Base-by-base conservation (phyloP, 2,888 invertebrate species). In the Drosophila quasianomalipes region DNA sequence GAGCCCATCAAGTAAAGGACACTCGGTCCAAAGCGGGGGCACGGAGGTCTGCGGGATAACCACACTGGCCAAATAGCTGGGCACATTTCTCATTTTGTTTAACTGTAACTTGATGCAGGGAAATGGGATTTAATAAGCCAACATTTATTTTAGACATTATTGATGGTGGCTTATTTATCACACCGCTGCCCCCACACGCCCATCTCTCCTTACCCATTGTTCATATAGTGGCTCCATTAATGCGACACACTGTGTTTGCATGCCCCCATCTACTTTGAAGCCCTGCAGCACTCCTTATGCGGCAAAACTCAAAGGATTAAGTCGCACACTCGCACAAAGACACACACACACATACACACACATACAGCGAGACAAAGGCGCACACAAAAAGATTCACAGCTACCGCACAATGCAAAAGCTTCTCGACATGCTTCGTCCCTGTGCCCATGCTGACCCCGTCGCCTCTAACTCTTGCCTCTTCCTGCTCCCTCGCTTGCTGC, bases 241-340 rank as follows among this genome's bases (percentile, higher is more conserved):
- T 77, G 79, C 70, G 58, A 26, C 41, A 41, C 53, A 67, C 67
- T 54, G 37, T 37, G 53, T 47, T 35, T 47, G 33, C 26, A 39
- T 47, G 19, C 12, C 30, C n/a, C 12, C 35, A 41, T 10, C 41
- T 41, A 47, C 16, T 16, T 49, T 22, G 54, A 37, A 33, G 35
- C 61, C 64, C 41, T 41, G 28, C 35, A 49, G 10, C 55, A 19
- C 73, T 74, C 64, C 80, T 83, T 89, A 85, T 91, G 91, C 92
- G 91, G 91, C 91, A 91, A 89, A 91, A 82, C 84, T 88, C 85
- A 91, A 91, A 89, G 91, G 92, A 91, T 91, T 91, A 91, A 84
- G 79, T 75, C 52, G 30, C 81, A 79, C 73, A 74, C 72, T 71
- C 73, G 54, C 31, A 37, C 67, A 47, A 39, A 30, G 49, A 30